Evolutionary conservation across 2,113 vertebrate genomes (phyloP).

Genomic region (Ceuthmochares aereus): DNA sequence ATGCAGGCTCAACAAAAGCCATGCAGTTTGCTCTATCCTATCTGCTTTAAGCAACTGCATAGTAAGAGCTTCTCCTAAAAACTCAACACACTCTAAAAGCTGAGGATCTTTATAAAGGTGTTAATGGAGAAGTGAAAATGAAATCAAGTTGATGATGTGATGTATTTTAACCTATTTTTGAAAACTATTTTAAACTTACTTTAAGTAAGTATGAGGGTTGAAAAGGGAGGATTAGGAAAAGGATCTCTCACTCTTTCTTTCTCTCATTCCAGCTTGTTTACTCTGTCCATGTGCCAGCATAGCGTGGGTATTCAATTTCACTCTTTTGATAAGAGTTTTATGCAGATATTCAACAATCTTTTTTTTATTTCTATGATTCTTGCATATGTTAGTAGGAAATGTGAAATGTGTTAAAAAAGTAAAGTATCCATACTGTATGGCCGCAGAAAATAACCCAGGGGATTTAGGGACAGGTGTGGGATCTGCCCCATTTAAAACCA

Average conservation of each 20-base stretch:
- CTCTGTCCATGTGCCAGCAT: slow-evolving; percentile 19
- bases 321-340: background rate
- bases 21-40: background rate
- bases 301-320: slow-evolving; percentile 13
- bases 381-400: background rate
- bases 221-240: background rate
- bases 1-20: slow-evolving; percentile 26
- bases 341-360: background rate
- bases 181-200: background rate
- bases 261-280: slow-evolving; percentile 14
- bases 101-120: background rate
- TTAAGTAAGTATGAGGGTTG: background rate
- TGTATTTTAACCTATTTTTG: background rate
- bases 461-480: background rate
- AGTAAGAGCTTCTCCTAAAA: background rate
- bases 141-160: background rate
- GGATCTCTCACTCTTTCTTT: background rate
- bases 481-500: background rate
- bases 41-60: background rate
- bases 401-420: background rate
- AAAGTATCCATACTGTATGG: background rate
- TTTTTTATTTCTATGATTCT: background rate
- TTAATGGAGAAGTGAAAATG: background rate
- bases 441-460: background rate
- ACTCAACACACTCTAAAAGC: background rate